A percentile compares a stretch with the other conserved stretches of the same genome.
Evolutionary conservation across 2,888 invertebrate species (phyloP).

Genomic region (Marronus borbonicus): DNA sequence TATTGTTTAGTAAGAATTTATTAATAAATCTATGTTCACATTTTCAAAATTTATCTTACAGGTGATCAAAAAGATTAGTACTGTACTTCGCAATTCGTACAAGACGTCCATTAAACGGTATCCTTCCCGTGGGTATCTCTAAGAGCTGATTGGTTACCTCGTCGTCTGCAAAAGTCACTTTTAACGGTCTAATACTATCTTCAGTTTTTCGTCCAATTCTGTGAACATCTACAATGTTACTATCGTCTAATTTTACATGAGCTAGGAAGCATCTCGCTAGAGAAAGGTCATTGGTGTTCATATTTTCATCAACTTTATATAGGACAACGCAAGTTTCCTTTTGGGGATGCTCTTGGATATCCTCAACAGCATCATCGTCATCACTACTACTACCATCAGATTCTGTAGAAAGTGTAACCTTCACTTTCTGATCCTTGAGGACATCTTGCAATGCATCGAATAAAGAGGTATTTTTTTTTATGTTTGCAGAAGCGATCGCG

Average conservation of each 20-base stretch:
- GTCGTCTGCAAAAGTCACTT: background rate
- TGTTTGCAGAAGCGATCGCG: background rate
- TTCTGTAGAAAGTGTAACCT: background rate
- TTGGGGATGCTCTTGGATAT: background rate
- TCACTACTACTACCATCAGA: background rate
- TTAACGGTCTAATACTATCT: background rate
- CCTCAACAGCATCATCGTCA: background rate
- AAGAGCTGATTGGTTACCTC: background rate
- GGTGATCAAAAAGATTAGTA: too few relatives aligned
- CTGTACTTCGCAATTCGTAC: background rate
- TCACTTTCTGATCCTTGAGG: background rate
- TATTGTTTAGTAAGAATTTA: too few relatives aligned
- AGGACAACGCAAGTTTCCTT: background rate
- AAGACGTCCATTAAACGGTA: background rate
- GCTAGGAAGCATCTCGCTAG: background rate
- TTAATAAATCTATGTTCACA: too few relatives aligned
- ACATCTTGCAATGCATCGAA: background rate
- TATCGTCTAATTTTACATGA: background rate
- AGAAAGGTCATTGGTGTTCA: background rate
- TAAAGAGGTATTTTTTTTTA: background rate
- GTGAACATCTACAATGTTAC: background rate
- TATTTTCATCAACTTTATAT: background rate
- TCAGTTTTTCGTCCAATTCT: background rate
- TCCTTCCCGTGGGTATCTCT: background rate
- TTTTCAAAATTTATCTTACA: too few relatives aligned